Base-by-base conservation (phyloP, 2,888 invertebrate genomes). In the Cecidostiba fungosa region DNA sequence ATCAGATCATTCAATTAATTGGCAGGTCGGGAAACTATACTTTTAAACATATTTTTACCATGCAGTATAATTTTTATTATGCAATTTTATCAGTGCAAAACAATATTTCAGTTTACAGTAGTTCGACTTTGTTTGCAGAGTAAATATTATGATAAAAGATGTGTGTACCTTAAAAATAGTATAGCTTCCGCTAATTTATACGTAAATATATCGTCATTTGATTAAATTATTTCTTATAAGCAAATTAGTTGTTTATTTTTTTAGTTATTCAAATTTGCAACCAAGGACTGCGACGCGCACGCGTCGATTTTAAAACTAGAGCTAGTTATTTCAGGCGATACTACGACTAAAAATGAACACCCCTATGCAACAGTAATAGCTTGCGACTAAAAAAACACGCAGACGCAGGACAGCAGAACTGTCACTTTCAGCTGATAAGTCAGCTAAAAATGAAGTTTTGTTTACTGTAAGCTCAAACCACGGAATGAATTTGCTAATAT, bases 361-460 rank as follows among this genome's bases (percentile, higher is more conserved):
- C 59, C 59, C 59, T 59, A n/a, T 6, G 6, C 23, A 5, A 19
- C 16, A n/a, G n/a, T 4, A 3, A 47, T 16, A 59, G 59, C 1
- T 23, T 59, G 19, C 19, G 23, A 4, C 59, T 47, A 6, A 50
- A 50, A 19, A 4, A 50, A 54, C n/a, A 8, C 6, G 1, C 16
- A 19, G 19, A 19, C 19, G 50, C 50, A 16, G 19, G 50, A 19
- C 50, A 5, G 50, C 19, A 59, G 59, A 59, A 59, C 59, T 59
- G 29, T 12, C 12, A 29, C 66, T 62, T 62, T n/a, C 23, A 66
- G 66, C 66, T 26, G 26, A 66, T 10, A 66, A 26, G 14, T 16
- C 66, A 26, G 66, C 66, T 66, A 29, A 66, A 62, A 66, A 14
- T 29, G 62, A 62, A 62, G 12, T 23, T n/a, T n/a, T 62, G 62